Conservation (phyloP, 2,797 vertebrate genomes). For the Leuciscus waleckii region DNA sequence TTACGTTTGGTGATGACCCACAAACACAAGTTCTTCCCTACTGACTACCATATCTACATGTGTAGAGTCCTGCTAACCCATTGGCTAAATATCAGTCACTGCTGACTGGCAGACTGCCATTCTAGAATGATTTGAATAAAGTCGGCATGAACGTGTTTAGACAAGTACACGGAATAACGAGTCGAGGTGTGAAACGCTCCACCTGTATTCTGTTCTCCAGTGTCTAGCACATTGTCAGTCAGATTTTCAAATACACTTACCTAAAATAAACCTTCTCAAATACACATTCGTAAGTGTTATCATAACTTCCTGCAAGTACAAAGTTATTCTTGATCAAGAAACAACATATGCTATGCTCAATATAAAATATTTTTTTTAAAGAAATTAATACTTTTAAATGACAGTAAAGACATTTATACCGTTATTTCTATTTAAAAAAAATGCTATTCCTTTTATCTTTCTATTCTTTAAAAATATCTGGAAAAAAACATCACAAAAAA, state of each 20-base stretch:
- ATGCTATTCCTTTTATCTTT: background rate
- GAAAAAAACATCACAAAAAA: background rate
- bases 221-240: slow-evolving; percentile 42
- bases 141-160: slow-evolving; percentile 35
- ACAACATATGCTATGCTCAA: background rate
- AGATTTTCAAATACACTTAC: background rate
- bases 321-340: background rate
- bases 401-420: background rate
- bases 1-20: background rate
- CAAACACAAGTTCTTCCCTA: background rate
- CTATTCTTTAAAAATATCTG: background rate
- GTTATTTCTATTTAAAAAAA: background rate
- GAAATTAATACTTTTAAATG: background rate
- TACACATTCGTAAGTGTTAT: background rate
- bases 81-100: background rate
- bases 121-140: background rate
- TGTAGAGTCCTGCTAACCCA: background rate
- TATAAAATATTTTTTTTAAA: background rate
- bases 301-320: background rate
- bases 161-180: slow-evolving; percentile 38
- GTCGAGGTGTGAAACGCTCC: slow-evolving; percentile 41
- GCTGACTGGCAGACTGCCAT: slow-evolving; percentile 7
- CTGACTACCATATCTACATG: background rate
- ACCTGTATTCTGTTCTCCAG: slow-evolving; percentile 29
- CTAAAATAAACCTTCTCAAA: background rate